Percentiles rank a stretch among this genome's conserved stretches.
Evolutionary conservation across 2,888 invertebrate genomes (phyloP).

Genomic region (Mythimna ferrago): DNA sequence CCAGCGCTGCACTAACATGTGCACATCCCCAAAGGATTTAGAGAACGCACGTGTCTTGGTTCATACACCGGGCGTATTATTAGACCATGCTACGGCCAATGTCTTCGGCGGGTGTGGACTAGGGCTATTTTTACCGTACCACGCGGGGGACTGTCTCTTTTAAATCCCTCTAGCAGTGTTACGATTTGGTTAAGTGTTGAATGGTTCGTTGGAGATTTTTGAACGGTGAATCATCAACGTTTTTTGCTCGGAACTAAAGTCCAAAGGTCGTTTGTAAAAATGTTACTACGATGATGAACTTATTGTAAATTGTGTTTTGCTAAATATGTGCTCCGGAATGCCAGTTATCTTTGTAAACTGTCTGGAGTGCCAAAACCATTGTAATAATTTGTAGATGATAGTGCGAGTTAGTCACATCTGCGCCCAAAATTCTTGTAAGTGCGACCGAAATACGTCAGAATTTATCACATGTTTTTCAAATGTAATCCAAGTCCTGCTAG

Average conservation of each 20-base stretch:
- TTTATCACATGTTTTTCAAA: slow-evolving; percentile 20
- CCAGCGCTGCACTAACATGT: slow-evolving; percentile 34
- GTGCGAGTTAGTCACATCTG: not conserved
- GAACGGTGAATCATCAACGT: slow-evolving; percentile 4
- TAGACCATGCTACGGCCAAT: slow-evolving; percentile 71
- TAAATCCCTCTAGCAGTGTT: slow-evolving; percentile 61
- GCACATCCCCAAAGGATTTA: slow-evolving; percentile 45
- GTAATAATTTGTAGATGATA: not conserved
- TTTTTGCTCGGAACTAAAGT: not conserved
- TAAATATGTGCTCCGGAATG: not conserved
- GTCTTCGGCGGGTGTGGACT: slow-evolving; percentile 65
- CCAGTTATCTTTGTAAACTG: not conserved
- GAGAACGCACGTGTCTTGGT: slow-evolving; percentile 65
- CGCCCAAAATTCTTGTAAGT: not conserved
- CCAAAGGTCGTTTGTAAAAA: slow-evolving; percentile 6
- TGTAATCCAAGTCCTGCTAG: slow-evolving; percentile 26
- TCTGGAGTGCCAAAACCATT: not conserved
- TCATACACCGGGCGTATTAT: slow-evolving; percentile 68
- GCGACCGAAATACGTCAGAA: slow-evolving; percentile 20
- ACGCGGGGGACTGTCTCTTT: slow-evolving; percentile 69
- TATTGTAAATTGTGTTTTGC: not conserved
- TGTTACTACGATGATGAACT: not conserved
- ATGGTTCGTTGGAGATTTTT: slow-evolving; percentile 23
- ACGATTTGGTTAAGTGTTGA: slow-evolving; percentile 40
- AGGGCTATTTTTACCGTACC: slow-evolving; percentile 67